phyloP scores from a whole-genome alignment of 2,888 invertebrate species.

The Eretmocerus hayati region DNA sequence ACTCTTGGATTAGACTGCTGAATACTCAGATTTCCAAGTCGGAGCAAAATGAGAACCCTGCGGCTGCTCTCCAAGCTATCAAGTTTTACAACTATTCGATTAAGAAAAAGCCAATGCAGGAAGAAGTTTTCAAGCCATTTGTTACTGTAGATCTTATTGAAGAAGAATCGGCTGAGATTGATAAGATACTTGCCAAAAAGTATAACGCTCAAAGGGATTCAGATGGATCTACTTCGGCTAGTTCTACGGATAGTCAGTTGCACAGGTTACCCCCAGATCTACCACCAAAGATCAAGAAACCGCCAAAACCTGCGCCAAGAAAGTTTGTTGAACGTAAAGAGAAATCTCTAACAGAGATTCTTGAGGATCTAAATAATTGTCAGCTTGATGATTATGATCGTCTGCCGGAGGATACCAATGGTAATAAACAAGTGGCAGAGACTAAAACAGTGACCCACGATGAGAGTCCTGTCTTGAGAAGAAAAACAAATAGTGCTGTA shows the following conservation, averaged over 20 bases:
- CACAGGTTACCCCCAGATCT: conserved; percentile 37
- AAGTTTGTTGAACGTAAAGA: conserved; percentile 31
- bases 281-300: conserved; percentile 37
- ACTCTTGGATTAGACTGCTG: conserved; percentile 72
- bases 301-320: conserved; percentile 37
- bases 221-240: conserved; percentile 33
- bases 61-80: conserved; percentile 83
- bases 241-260: conserved; percentile 33
- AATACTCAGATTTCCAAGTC: conserved; percentile 77
- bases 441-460: conserved; percentile 31
- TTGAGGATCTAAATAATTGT: conserved; percentile 34
- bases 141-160: conserved; percentile 74
- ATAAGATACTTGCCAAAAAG: conserved; percentile 66
- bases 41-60: conserved; percentile 84
- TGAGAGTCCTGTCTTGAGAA: conserved; percentile 57
- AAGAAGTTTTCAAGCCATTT: conserved; percentile 65
- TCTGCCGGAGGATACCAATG: conserved; percentile 18
- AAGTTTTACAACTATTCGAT: conserved; percentile 85
- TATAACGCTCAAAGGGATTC: conserved; percentile 30
- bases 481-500: conserved; percentile 51
- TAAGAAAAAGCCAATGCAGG: conserved; percentile 66
- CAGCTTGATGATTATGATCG: conserved; percentile 29
- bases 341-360: conserved; percentile 37
- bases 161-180: conserved; percentile 77
- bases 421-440: conserved; percentile 11